phyloP scores from a whole-genome alignment of 2,888 invertebrate genomes.

The Pterobdella sp. region DNA sequence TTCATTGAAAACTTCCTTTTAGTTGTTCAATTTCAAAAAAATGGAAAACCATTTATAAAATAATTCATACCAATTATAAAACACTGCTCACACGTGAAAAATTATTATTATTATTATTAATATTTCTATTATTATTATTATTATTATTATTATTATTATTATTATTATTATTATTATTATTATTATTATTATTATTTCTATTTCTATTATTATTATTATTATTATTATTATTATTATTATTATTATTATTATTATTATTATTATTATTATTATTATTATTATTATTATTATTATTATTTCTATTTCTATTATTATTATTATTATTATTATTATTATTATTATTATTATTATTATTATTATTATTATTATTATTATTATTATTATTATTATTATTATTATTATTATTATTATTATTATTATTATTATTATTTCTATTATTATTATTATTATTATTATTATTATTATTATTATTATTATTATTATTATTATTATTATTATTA shows the following conservation, averaged over 20 bases:
- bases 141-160: background rate
- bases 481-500: too few species aligned
- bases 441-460: slow-evolving; percentile 5
- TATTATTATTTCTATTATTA: background rate
- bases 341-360: background rate
- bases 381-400: slow-evolving; percentile 22
- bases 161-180: background rate
- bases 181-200: background rate
- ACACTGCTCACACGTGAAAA: too few species aligned
- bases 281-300: background rate
- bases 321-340: background rate
- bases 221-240: background rate
- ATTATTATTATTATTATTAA: background rate
- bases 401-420: slow-evolving; percentile 22
- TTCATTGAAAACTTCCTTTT: too few species aligned
- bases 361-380: slow-evolving; percentile 9
- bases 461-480: slow-evolving; percentile 1
- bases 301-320: background rate
- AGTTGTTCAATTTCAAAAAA: too few species aligned
- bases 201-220: background rate
- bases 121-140: background rate
- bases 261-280: background rate
- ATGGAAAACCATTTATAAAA: too few species aligned
- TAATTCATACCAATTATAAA: too few species aligned
- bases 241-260: background rate